Evolutionary conservation across 2,888 invertebrate genomes (phyloP).

Genomic region (Brassicogethes aeneus): DNA sequence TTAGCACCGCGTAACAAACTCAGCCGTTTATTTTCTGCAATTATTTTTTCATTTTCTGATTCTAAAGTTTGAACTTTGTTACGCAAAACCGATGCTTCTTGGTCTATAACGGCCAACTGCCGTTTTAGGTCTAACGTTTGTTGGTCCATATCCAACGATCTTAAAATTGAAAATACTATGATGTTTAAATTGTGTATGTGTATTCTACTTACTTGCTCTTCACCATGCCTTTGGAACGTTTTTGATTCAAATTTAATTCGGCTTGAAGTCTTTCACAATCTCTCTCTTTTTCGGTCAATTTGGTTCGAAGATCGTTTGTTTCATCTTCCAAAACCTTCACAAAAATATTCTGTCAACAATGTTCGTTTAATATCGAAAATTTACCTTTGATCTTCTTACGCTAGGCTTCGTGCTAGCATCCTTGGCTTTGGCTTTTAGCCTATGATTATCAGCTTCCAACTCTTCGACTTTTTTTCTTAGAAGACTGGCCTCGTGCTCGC

Average conservation of each 20-base stretch:
- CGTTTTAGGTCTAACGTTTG: constrained; percentile 61
- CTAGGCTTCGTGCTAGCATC: too few relatives aligned
- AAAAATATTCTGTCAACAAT: constrained; percentile 10
- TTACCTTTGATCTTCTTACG: too few relatives aligned
- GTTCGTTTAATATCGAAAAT: constrained; percentile 10
- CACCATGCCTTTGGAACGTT: constrained; percentile 50
- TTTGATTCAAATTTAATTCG: constrained; percentile 55
- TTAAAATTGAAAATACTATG: constrained; percentile 28
- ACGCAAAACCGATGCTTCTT: constrained; percentile 62
- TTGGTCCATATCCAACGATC: constrained; percentile 54
- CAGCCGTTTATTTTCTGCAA: constrained; percentile 63
- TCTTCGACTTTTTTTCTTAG: constrained; percentile 77
- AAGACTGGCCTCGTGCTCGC: constrained; percentile 82
- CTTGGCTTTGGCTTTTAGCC: constrained; percentile 62
- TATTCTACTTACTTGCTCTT: constrained; percentile 59
- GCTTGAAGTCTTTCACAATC: constrained; percentile 69
- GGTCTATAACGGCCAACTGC: constrained; percentile 68
- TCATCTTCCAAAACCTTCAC: constrained; percentile 60
- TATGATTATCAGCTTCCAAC: constrained; percentile 69
- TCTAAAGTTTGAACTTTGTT: constrained; percentile 61
- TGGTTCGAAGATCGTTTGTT: constrained; percentile 62
- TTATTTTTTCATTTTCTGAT: constrained; percentile 66
- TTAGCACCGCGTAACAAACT: constrained; percentile 51
- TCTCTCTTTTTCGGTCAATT: constrained; percentile 73
- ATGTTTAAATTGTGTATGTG: constrained; percentile 6